Conservation (phyloP, 2,797 vertebrate species). For the Rhyacichthys aspro region DNA sequence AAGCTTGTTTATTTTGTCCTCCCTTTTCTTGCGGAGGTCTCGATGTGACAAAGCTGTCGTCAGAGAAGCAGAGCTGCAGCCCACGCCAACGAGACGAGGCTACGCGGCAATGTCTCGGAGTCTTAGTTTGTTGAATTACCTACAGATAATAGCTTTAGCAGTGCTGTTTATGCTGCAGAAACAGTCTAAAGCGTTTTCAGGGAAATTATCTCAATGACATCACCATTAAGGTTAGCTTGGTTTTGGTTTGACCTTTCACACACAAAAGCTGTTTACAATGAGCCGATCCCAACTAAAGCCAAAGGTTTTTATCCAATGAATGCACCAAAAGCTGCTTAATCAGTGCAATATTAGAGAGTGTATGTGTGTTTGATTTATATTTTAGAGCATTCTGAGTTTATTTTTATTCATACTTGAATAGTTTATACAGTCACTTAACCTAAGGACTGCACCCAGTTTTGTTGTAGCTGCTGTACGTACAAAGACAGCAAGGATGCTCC, state of each 20-base stretch:
- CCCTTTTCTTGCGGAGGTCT: slow-evolving; percentile 57
- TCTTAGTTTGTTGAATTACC: too few species aligned
- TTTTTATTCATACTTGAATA: too few species aligned
- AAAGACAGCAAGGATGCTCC: too few species aligned
- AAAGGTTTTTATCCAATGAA: background rate
- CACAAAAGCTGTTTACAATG: background rate
- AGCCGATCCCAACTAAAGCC: background rate
- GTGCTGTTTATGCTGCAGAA: background rate
- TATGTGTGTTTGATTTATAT: too few species aligned
- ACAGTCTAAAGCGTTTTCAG: background rate
- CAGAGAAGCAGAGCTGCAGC: slow-evolving; percentile 30
- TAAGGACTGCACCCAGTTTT: too few species aligned
- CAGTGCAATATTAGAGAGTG: too few species aligned
- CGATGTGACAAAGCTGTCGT: slow-evolving; percentile 60
- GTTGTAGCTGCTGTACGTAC: too few species aligned
- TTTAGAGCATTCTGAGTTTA: too few species aligned
- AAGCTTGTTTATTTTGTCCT: slow-evolving; percentile 68
- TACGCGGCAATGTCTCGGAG: background rate
- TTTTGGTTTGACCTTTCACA: slow-evolving; percentile 1
- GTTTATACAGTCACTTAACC: too few species aligned
- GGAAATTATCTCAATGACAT: background rate
- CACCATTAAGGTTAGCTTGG: background rate
- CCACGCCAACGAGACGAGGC: slow-evolving; percentile 42
- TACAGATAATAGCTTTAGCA: too few species aligned
- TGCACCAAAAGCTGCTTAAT: background rate